Conservation (phyloP, 2,888 invertebrate species). For the Drosophila demipolita region DNA sequence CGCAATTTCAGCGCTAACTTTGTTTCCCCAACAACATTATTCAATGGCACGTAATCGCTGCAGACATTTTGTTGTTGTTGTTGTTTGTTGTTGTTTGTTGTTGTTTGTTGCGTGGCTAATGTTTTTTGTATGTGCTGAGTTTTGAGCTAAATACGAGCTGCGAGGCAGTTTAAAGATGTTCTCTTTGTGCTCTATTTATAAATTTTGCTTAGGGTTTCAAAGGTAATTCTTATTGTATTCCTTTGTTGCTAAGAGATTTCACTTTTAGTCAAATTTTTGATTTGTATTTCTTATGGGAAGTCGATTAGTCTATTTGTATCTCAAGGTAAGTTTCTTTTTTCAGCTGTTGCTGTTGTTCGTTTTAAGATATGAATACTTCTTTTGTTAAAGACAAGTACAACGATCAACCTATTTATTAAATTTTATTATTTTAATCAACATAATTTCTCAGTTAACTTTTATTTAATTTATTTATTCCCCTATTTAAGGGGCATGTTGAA, state of each 20-base stretch:
- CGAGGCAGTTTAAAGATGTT: background rate
- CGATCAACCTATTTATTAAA: background rate
- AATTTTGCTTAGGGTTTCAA: constrained; percentile 6
- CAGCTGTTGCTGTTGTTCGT: background rate
- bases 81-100: background rate
- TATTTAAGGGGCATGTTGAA: background rate
- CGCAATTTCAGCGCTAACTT: constrained; percentile 44
- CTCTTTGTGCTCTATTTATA: constrained; percentile 4
- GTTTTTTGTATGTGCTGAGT: constrained; percentile 35
- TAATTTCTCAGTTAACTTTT: background rate
- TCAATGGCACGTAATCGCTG: constrained; percentile 46
- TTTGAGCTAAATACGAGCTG: constrained; percentile 6
- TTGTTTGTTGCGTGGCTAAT: constrained; percentile 7
- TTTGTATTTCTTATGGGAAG: background rate
- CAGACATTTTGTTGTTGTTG: constrained; percentile 21
- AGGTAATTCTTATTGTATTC: background rate
- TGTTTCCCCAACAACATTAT: constrained; percentile 44
- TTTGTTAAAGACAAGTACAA: background rate
- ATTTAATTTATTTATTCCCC: background rate
- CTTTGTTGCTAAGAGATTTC: background rate
- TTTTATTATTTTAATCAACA: background rate
- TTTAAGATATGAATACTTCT: background rate
- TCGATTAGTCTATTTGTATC: background rate
- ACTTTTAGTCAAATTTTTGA: background rate
- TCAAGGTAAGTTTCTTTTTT: background rate